phyloP scores from a whole-genome alignment of 2,888 invertebrate species.

The Theodoxus fluviatilis region DNA sequence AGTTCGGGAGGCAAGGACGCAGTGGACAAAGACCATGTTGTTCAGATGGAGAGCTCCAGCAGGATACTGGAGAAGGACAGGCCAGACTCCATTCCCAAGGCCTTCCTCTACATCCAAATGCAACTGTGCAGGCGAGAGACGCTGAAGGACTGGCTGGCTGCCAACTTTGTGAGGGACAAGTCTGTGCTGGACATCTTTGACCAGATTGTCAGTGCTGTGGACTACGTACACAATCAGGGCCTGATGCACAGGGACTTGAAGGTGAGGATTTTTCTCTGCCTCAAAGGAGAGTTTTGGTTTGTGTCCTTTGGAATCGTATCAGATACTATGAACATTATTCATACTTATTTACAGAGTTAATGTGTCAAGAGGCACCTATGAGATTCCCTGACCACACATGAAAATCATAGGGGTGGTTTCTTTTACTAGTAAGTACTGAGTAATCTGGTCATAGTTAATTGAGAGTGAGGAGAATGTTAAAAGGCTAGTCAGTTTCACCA shows the following conservation, averaged over 20 bases:
- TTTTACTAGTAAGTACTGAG: too few relatives aligned
- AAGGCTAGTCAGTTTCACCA: too few relatives aligned
- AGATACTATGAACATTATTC: too few relatives aligned
- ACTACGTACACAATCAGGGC: conserved; percentile 90
- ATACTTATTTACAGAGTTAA: too few relatives aligned
- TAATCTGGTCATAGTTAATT: too few relatives aligned
- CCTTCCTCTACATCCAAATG: conserved; percentile 96
- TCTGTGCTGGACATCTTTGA: conserved; percentile 60
- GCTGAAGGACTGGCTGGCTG: conserved; percentile 85
- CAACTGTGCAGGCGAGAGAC: conserved; percentile 89
- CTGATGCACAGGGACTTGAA: conserved; percentile 96
- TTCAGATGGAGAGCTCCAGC: not conserved
- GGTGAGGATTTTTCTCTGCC: too few relatives aligned
- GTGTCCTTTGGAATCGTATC: too few relatives aligned
- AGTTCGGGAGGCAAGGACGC: not conserved
- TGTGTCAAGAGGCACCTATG: too few relatives aligned
- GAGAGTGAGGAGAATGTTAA: too few relatives aligned
- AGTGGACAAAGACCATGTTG: conserved; percentile 7
- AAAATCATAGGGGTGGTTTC: too few relatives aligned
- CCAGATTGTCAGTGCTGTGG: conserved; percentile 92
- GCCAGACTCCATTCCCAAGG: conserved; percentile 46
- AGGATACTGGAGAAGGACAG: not conserved
- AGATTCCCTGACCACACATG: too few relatives aligned
- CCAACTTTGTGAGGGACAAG: conserved; percentile 55
- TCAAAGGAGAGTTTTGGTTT: too few relatives aligned